These are phyloP conservation scores for Charadrius vociferus DNA, from an alignment of 2,113 vertebrate species.

Conservation along the genomic window DNA sequence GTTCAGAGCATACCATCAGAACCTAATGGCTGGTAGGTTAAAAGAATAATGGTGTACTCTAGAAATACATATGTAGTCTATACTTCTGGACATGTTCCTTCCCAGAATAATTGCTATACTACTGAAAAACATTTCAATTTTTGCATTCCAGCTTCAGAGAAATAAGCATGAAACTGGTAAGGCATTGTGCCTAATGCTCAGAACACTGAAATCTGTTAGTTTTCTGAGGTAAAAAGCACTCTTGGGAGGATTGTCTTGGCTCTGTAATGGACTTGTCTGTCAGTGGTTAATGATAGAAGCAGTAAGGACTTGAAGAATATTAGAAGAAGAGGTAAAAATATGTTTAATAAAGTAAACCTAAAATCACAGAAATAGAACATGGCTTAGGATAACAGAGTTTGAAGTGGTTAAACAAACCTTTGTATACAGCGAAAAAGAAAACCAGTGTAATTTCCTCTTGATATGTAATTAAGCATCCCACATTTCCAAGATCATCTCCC, in stretches of 20 bases:
- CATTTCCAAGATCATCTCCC: not conserved
- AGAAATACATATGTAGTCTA: not conserved
- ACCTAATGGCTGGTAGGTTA: not conserved
- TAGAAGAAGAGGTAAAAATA: not conserved
- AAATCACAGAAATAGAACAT: not conserved
- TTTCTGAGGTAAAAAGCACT: not conserved
- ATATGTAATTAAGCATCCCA: not conserved
- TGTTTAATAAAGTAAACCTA: not conserved
- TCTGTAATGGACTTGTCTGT: not conserved
- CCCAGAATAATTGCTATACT: not conserved
- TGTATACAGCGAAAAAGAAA: not conserved
- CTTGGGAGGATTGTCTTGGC: not conserved
- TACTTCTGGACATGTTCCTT: not conserved
- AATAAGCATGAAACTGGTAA: not conserved
- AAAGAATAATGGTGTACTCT: not conserved
- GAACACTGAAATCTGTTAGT: not conserved
- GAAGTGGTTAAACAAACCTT: not conserved
- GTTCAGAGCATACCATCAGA: not conserved
- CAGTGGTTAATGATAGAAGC: not conserved
- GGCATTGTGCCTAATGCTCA: not conserved
- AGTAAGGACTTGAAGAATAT: not conserved
- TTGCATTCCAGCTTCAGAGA: not conserved
- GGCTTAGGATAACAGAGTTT: not conserved
- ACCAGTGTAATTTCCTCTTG: not conserved
- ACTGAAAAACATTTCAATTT: not conserved